Evolutionary conservation across 1,140 invertebrate species (phyloP).

Genomic region (Trissolcus basalis): DNA sequence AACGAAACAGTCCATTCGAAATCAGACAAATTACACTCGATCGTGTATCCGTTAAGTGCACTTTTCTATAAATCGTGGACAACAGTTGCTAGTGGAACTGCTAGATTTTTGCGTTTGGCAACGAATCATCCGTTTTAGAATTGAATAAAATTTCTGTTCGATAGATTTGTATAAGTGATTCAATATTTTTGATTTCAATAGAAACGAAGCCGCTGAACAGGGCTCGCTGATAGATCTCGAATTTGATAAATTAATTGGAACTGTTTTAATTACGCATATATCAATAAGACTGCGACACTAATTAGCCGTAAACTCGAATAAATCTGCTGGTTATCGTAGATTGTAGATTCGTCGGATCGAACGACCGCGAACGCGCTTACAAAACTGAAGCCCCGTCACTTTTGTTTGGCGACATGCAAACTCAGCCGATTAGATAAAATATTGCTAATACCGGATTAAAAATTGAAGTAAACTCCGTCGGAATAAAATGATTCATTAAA

Average conservation of each 20-base stretch:
- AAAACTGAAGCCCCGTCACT: constrained; percentile 23
- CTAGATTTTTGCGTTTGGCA: constrained; percentile 35
- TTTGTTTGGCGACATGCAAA: too few relatives aligned
- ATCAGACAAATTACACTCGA: constrained; percentile 14
- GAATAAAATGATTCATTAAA: too few relatives aligned
- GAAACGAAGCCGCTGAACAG: too few relatives aligned
- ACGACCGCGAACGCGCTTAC: too few relatives aligned
- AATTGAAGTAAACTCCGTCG: too few relatives aligned
- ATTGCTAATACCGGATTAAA: too few relatives aligned
- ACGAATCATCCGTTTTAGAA: constrained; percentile 10
- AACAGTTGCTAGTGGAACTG: constrained; percentile 26
- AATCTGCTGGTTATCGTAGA: not conserved
- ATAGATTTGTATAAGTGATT: too few relatives aligned
- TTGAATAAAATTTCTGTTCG: not conserved
- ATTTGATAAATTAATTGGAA: too few relatives aligned
- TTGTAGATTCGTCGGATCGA: too few relatives aligned
- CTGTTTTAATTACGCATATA: not conserved
- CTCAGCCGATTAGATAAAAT: too few relatives aligned
- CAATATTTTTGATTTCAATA: not conserved
- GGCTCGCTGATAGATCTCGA: too few relatives aligned
- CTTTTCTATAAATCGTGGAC: constrained; percentile 44
- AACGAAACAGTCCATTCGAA: too few relatives aligned
- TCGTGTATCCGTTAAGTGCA: constrained; percentile 41
- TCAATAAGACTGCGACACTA: not conserved
- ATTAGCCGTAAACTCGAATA: not conserved